Evolutionary conservation across 1,140 invertebrate species (phyloP).

Genomic region (Drosophila sturtevanti): DNA sequence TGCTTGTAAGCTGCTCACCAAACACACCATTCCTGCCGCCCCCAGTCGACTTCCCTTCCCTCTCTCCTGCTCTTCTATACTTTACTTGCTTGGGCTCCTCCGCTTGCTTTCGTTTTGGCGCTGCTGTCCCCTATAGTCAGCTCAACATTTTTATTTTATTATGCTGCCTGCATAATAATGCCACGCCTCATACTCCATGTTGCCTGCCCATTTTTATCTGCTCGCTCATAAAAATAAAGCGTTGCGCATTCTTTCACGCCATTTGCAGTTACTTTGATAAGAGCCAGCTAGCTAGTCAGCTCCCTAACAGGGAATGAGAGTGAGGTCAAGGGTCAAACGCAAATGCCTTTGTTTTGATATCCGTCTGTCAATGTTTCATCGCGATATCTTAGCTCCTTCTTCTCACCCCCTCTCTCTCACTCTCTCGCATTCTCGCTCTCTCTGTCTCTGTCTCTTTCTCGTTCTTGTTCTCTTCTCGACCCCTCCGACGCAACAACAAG

Average conservation of each 20-base stretch:
- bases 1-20: slow-evolving; percentile 64
- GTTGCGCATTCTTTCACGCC: slow-evolving; percentile 80
- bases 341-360: slow-evolving; percentile 78
- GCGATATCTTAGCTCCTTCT: slow-evolving; percentile 21
- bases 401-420: background rate
- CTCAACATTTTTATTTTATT: slow-evolving; percentile 75
- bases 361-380: slow-evolving; percentile 63
- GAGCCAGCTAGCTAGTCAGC: slow-evolving; percentile 56
- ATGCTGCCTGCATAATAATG: slow-evolving; percentile 78
- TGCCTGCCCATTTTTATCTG: slow-evolving; percentile 61
- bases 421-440: too few species aligned
- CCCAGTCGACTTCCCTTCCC: background rate
- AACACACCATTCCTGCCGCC: background rate
- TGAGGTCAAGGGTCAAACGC: slow-evolving; percentile 67
- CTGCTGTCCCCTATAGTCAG: slow-evolving; percentile 23
- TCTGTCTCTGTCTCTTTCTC: too few species aligned
- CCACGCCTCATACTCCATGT: slow-evolving; percentile 23
- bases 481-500: too few species aligned
- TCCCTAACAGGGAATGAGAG: background rate
- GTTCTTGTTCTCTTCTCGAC: too few species aligned
- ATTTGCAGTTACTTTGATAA: slow-evolving; percentile 80
- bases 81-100: too few species aligned
- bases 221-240: slow-evolving; percentile 78
- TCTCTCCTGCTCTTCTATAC: background rate
- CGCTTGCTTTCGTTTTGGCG: too few species aligned